phyloP scores from a whole-genome alignment of 1,140 invertebrate species.

The Phthorimaea operculella region DNA sequence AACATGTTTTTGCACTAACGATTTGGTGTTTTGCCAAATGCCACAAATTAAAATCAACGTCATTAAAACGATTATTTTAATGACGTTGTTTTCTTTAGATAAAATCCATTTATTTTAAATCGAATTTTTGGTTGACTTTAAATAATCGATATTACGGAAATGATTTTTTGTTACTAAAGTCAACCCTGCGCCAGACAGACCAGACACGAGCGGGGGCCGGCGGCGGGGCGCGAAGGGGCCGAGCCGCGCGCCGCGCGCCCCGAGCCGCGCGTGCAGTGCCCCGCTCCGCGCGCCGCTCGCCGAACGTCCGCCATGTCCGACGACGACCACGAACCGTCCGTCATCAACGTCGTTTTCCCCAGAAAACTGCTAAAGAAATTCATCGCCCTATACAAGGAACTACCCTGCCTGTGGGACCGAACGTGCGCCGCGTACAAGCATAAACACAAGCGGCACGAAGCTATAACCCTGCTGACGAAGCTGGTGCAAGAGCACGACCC shows the following conservation, averaged over 20 bases:
- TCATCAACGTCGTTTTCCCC: constrained; percentile 34
- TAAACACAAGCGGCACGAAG: constrained; percentile 41
- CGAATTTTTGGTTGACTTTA: no score
- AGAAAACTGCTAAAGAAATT: constrained; percentile 45
- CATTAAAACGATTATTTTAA: no score
- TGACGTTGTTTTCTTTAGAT: no score
- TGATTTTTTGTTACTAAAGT: no score
- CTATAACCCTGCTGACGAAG: constrained; percentile 39
- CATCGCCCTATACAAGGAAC: constrained; percentile 40
- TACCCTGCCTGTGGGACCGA: constrained; percentile 45
- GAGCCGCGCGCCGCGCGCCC: constrained; percentile 12
- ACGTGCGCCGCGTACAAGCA: constrained; percentile 36
- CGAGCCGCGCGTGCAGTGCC: constrained; percentile 35
- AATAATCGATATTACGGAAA: no score
- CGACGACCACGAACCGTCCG: constrained; percentile 23
- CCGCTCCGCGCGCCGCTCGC: constrained; percentile 50
- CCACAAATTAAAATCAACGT: no score
- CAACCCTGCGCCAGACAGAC: no score
- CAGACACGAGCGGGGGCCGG: neutral
- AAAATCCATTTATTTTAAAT: no score
- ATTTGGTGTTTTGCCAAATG: no score
- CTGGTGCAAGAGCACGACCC: constrained; percentile 42
- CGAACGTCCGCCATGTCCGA: constrained; percentile 19
- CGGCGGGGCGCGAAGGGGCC: constrained; percentile 7
- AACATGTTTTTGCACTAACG: no score